Conservation (phyloP, 2,888 invertebrate genomes). For the Agapostemon virescens region DNA sequence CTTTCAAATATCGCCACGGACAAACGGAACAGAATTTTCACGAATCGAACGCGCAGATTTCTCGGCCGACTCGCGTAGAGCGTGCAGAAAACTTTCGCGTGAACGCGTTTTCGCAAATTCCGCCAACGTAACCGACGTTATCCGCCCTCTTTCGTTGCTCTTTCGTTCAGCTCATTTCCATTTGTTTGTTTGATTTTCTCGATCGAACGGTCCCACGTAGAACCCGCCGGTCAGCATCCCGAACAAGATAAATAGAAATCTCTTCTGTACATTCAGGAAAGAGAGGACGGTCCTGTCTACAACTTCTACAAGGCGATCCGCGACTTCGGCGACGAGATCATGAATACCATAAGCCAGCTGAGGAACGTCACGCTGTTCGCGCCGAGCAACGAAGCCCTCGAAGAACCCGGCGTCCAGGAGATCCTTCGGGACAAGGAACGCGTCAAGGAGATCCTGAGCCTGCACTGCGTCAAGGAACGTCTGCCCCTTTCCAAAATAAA, state of each 20-base stretch:
- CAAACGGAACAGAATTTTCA: too few relatives aligned
- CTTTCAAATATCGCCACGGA: too few relatives aligned
- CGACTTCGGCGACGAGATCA: constrained; percentile 88
- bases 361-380: constrained; percentile 92
- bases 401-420: constrained; percentile 87
- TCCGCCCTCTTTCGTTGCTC: constrained; percentile 31
- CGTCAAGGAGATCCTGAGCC: constrained; percentile 88
- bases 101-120: constrained; percentile 43
- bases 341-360: constrained; percentile 86
- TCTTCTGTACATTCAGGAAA: constrained; percentile 82
- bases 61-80: too few relatives aligned
- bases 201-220: constrained; percentile 44
- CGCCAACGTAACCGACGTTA: neutral
- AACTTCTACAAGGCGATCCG: constrained; percentile 91
- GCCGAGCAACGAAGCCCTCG: constrained; percentile 94
- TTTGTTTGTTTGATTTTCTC: constrained; percentile 39
- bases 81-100: too few relatives aligned
- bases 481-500: constrained; percentile 89
- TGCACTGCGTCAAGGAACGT: constrained; percentile 90
- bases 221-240: constrained; percentile 19
- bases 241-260: constrained; percentile 56
- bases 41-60: too few relatives aligned
- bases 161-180: constrained; percentile 27
- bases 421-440: constrained; percentile 85
- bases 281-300: constrained; percentile 88